These are phyloP conservation scores for Archips xylosteana DNA, from an alignment of 2,888 invertebrate genomes.

Conservation along the genomic window DNA sequence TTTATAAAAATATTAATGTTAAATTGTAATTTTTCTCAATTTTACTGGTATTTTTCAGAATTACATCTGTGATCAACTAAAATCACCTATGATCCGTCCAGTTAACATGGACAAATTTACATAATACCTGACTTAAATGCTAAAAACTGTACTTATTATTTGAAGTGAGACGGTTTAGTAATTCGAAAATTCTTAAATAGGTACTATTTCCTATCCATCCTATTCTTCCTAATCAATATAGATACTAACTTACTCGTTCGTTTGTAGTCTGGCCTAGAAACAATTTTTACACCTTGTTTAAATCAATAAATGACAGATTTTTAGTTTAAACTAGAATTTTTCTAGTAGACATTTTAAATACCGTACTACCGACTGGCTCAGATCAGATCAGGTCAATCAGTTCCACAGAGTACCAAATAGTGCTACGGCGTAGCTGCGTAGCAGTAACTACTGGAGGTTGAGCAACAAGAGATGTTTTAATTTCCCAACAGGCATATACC, in stretches of 20 bases:
- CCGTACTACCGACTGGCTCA: not conserved
- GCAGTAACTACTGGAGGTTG: not conserved
- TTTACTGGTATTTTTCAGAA: not conserved
- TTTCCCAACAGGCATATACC: not conserved
- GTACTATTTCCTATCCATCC: not conserved
- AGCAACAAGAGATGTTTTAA: not conserved
- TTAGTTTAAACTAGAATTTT: not conserved
- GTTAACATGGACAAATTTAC: too few species aligned
- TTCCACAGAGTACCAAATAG: not conserved
- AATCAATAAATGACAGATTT: not conserved
- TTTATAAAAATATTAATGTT: not conserved
- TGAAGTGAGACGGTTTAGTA: constrained; percentile 19
- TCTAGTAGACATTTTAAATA: not conserved
- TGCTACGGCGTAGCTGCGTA: constrained; percentile 17
- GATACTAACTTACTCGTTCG: not conserved
- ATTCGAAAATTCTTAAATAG: constrained; percentile 12
- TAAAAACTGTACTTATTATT: not conserved
- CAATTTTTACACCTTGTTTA: not conserved
- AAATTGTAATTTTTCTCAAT: not conserved
- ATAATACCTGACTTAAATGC: too few species aligned
- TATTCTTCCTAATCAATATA: not conserved
- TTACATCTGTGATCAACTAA: too few species aligned
- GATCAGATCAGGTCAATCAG: not conserved
- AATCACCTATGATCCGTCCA: too few species aligned
- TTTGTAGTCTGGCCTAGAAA: not conserved